Evolutionary conservation across 2,113 vertebrate genomes (phyloP).

Genomic region (Barnardius zonarius): DNA sequence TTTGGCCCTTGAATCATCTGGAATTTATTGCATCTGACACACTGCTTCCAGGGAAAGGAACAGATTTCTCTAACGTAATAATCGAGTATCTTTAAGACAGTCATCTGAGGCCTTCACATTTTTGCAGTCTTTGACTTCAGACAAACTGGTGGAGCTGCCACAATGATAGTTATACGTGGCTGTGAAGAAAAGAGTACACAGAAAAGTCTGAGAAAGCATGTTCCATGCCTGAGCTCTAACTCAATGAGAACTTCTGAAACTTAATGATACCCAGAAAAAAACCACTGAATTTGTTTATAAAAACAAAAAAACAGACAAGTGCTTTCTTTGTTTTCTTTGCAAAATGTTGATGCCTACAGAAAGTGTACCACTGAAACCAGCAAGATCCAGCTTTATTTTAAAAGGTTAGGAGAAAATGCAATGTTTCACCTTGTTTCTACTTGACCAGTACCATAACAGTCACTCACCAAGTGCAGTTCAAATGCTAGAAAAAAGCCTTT

Average conservation of each 20-base stretch:
- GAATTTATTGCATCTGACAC: conserved; percentile 19
- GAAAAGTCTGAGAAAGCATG: background rate
- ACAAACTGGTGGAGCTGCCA: background rate
- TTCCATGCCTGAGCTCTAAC: background rate
- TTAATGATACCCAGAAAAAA: background rate
- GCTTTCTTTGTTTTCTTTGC: background rate
- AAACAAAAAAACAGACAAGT: background rate
- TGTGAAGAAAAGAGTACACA: background rate
- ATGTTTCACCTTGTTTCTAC: background rate
- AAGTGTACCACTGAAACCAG: background rate
- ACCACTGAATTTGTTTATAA: rapidly evolving
- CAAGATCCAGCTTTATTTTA: background rate
- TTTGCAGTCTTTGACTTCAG: background rate
- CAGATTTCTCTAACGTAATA: background rate
- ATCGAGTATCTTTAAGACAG: background rate
- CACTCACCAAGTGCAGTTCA: background rate
- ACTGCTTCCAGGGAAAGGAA: background rate
- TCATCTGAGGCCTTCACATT: background rate
- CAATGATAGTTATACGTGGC: background rate
- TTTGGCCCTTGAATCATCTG: background rate
- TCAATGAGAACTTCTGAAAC: background rate
- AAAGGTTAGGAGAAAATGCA: background rate
- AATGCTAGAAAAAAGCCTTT: background rate
- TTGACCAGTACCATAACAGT: background rate
- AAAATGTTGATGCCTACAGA: background rate